Evolutionary conservation across 2,113 vertebrate species (phyloP).

Genomic region (Tamias sibiricus): DNA sequence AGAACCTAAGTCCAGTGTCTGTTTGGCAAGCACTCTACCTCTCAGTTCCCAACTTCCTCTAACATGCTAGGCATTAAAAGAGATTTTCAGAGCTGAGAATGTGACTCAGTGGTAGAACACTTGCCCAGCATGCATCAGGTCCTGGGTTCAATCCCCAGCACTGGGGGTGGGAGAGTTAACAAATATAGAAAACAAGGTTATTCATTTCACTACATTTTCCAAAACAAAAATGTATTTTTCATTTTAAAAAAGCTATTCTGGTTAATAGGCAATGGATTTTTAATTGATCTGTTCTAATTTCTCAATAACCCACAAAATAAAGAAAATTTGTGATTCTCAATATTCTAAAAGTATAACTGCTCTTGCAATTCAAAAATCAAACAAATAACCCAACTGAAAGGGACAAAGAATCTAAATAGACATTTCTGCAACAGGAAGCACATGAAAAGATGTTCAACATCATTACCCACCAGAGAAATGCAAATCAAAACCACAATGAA

Average conservation of each 20-base stretch:
- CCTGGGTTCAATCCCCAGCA: background rate
- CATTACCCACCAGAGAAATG: background rate
- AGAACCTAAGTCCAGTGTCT: no score
- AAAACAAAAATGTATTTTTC: conserved; percentile 1
- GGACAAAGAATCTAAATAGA: background rate
- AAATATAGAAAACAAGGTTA: conserved; percentile 2
- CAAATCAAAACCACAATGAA: conserved; percentile 23
- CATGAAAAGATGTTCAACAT: background rate
- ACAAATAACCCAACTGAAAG: background rate
- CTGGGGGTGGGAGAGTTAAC: background rate
- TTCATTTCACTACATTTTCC: background rate
- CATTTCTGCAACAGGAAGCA: conserved; percentile 27
- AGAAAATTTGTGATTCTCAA: conserved; percentile 23
- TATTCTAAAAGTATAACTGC: background rate
- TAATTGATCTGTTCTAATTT: conserved; percentile 25
- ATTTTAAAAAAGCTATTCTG: background rate
- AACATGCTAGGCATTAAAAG: background rate
- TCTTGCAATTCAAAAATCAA: conserved; percentile 26
- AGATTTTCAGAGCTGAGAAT: background rate
- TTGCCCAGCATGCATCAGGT: background rate
- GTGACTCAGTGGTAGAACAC: no score
- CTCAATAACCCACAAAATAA: background rate
- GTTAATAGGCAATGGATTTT: background rate
- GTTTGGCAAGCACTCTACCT: no score
- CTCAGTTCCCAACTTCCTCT: no score